Evolutionary conservation across 2,888 invertebrate species (phyloP).

Genomic region (Phyllotreta striolata): DNA sequence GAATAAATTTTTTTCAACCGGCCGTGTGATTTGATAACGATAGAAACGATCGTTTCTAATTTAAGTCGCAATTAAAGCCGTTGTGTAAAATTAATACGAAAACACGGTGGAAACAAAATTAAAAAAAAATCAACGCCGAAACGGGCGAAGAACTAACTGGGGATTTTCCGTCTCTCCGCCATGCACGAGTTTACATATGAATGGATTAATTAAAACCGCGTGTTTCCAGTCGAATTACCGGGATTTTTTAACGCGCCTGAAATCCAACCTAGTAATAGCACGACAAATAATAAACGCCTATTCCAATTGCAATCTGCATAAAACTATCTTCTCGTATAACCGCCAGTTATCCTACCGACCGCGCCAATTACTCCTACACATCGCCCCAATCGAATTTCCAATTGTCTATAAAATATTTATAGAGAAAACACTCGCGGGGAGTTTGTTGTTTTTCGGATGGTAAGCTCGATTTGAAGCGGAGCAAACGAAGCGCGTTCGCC

Average conservation of each 20-base stretch:
- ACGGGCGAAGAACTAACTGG: conserved; percentile 13
- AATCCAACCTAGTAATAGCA: no score
- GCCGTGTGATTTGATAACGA: no score
- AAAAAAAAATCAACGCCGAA: conserved; percentile 6
- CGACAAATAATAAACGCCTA: no score
- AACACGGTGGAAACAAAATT: conserved; percentile 5
- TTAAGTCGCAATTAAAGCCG: conserved; percentile 4
- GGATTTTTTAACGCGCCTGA: conserved; percentile 9
- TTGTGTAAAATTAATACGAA: conserved; percentile 20
- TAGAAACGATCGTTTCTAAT: background rate
- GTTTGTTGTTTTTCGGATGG: conserved; percentile 35
- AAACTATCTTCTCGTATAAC: no score
- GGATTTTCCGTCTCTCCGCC: conserved; percentile 16
- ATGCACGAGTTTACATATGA: conserved; percentile 22
- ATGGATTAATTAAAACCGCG: conserved; percentile 25
- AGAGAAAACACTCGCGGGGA: conserved; percentile 33
- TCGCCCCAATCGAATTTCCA: conserved; percentile 33
- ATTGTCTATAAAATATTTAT: conserved; percentile 40
- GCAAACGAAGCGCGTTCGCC: conserved; percentile 24
- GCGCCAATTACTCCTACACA: no score
- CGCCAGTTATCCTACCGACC: no score
- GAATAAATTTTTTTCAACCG: no score
- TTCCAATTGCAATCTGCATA: no score
- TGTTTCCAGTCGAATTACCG: conserved; percentile 23
- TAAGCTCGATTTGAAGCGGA: conserved; percentile 28